Evolutionary conservation across 2,888 invertebrate genomes (phyloP).

Genomic region (Empis stercorea): DNA sequence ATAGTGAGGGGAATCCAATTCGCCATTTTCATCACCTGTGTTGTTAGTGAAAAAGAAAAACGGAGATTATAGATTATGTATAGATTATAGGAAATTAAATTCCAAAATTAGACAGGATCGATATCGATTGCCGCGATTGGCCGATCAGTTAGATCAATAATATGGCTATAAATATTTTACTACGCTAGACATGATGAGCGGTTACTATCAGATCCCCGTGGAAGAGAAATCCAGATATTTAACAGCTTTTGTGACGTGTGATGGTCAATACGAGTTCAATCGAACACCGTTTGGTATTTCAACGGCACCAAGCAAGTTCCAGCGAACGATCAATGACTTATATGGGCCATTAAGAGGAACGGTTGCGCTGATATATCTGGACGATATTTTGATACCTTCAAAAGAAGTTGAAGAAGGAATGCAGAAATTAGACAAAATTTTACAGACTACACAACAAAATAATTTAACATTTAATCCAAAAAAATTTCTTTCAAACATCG

Average conservation of each 20-base stretch:
- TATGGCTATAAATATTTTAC: too few species aligned
- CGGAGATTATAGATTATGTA: slow-evolving; percentile 16
- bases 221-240: too few species aligned
- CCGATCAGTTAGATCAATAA: too few species aligned
- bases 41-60: slow-evolving; percentile 13
- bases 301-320: too few species aligned
- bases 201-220: too few species aligned
- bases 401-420: slow-evolving; percentile 11
- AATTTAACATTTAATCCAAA: slow-evolving; percentile 7
- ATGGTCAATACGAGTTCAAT: too few species aligned
- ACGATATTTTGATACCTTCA: slow-evolving; percentile 18
- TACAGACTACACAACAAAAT: slow-evolving; percentile 2
- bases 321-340: too few species aligned
- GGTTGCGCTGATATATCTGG: too few species aligned
- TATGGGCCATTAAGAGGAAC: too few species aligned
- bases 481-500: slow-evolving; percentile 15
- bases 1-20: slow-evolving; percentile 19
- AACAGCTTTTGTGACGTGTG: too few species aligned
- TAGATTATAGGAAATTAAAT: slow-evolving; percentile 23
- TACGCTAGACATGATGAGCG: too few species aligned
- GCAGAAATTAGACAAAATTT: not conserved
- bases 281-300: too few species aligned
- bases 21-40: slow-evolving; percentile 15
- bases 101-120: slow-evolving; percentile 19
- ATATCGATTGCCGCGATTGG: slow-evolving; percentile 23